Base-by-base conservation (phyloP, 35 echinoderm and acorn worm species). In the Apostichopus parvimensis region DNA sequence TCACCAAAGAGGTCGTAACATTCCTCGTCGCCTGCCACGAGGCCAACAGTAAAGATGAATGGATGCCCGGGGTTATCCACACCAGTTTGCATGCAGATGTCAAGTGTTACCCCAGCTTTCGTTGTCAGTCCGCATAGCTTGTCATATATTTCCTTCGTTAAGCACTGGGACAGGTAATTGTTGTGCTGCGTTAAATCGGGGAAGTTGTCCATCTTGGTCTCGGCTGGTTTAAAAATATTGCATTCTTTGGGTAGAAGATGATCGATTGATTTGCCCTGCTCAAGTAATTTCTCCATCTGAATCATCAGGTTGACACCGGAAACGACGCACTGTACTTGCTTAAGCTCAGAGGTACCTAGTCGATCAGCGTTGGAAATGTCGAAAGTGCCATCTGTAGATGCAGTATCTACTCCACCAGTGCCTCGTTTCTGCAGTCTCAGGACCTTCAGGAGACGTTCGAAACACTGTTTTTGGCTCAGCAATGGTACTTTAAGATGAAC, bases 351-450 rank as follows among this genome's bases (percentile, higher is more conserved):
- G 26, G 95, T 94, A 6, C 97, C 97, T 59, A 99, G 92, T 77
- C 97, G 90, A 70, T 99, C 97, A 17, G 94, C 80, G 70, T 99
- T 99, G 76, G 97, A 99, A 59, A 99, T 95, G 57, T 99, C 97
- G 77, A 99, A 99, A 25, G 92, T 99, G n/a, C 97, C 97, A 92
- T 99, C 97, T 14, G 97, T 99, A n/a, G 97, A 99, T 25, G 95
- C 97, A 76, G 97, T 99, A 71, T 99, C 97, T 77, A 99, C 97
- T 84, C 97, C 97, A 55, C 97, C 97, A 25, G 97, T 99, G 12
- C 97, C 97, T 80, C 97, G 92, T 90, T 96, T 96, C 54, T 99
- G 97, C 57, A 99, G 86, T 59, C 93, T 87, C 72, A 99, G 73
- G 20, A 91, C 95, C 73, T 92, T 93, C 18, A 99, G 90, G 13